phyloP scores from a whole-genome alignment of 2,113 vertebrate species.

The Rhynchopsitta pachyrhyncha region DNA sequence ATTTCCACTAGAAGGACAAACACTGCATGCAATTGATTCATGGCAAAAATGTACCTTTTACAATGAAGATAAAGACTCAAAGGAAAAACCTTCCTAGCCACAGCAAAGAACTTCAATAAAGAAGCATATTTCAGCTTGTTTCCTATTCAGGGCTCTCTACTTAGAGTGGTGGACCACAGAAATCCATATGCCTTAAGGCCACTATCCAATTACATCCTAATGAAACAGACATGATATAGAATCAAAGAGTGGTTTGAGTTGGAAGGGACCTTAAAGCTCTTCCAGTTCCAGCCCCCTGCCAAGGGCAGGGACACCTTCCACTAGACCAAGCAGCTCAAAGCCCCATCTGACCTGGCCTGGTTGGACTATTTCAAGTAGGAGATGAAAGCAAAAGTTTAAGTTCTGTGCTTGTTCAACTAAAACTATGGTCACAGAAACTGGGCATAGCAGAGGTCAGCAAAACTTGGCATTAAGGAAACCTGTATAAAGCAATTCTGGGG shows the following conservation, averaged over 20 bases:
- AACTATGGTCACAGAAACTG: not conserved
- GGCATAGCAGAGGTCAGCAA: not conserved
- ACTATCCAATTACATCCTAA: not conserved
- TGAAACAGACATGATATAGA: not conserved
- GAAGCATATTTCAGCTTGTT: not conserved
- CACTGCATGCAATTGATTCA: rapidly evolving
- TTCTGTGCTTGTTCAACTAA: not conserved
- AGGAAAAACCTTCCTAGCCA: not conserved
- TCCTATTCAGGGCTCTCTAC: not conserved
- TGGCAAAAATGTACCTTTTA: not conserved
- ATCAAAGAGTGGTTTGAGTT: not conserved
- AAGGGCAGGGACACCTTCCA: not conserved
- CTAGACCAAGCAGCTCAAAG: not conserved
- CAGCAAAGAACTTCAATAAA: not conserved
- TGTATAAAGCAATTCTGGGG: not conserved
- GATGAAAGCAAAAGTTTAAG: not conserved
- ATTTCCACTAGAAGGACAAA: not conserved
- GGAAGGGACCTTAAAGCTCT: not conserved
- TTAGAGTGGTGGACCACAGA: not conserved
- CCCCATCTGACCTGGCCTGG: not conserved
- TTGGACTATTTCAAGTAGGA: rapidly evolving
- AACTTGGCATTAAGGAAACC: not conserved
- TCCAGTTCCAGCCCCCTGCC: not conserved
- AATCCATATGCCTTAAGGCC: not conserved
- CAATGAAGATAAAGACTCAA: not conserved